Conservation (phyloP, 1,140 invertebrate genomes). For the Drosophila lacertosa region DNA sequence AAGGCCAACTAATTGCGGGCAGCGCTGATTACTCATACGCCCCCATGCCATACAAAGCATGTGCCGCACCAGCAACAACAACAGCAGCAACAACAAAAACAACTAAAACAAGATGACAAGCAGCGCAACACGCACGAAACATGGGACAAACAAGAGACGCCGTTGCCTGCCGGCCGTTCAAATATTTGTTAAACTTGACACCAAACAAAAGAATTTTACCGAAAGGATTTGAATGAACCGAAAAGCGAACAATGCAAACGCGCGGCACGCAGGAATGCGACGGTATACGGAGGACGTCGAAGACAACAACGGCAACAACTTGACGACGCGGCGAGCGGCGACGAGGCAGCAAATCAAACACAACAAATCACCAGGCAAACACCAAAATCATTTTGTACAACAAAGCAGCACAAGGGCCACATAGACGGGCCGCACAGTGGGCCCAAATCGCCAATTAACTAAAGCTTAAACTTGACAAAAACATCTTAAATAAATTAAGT, state of each 20-base stretch:
- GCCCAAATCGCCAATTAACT: neutral
- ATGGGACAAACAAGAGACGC: slow-evolving; percentile 71
- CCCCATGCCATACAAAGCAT: slow-evolving; percentile 42
- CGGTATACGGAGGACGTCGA: slow-evolving; percentile 6
- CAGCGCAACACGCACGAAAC: slow-evolving; percentile 61
- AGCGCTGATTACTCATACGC: slow-evolving; percentile 74
- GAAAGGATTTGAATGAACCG: slow-evolving; percentile 78
- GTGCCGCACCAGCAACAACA: slow-evolving; percentile 15
- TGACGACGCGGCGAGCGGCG: slow-evolving; percentile 21
- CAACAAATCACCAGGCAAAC: slow-evolving; percentile 76
- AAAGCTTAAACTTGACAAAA: too few species aligned
- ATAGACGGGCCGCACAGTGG: slow-evolving; percentile 26
- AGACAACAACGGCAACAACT: slow-evolving; percentile 17
- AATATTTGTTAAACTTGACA: slow-evolving; percentile 84
- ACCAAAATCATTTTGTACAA: slow-evolving; percentile 80
- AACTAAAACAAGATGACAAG: slow-evolving; percentile 56
- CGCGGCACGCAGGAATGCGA: slow-evolving; percentile 65
- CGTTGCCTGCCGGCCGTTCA: slow-evolving; percentile 54
- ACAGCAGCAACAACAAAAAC: slow-evolving; percentile 1
- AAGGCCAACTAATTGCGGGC: slow-evolving; percentile 67
- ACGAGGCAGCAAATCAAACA: slow-evolving; percentile 72
- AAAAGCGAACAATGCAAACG: slow-evolving; percentile 76
- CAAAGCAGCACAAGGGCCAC: slow-evolving; percentile 23
- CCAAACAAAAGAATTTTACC: slow-evolving; percentile 84
- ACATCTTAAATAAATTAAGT: too few species aligned